Evolutionary conservation across 2,113 vertebrate genomes (phyloP).

Genomic region (Delphinus delphis): DNA sequence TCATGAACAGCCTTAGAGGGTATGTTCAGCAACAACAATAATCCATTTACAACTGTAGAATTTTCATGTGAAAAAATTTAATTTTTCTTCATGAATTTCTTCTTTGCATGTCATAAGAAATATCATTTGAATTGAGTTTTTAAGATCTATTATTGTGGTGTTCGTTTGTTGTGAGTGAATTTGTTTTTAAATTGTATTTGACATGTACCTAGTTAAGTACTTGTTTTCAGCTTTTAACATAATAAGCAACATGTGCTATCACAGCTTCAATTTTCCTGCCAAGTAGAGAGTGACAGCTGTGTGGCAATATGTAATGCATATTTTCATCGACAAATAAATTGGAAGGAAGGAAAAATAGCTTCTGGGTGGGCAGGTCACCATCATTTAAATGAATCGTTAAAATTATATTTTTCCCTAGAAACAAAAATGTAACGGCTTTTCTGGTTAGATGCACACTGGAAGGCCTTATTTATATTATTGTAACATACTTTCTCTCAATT

Average conservation of each 20-base stretch:
- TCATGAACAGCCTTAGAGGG: neutral
- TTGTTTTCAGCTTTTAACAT: slow-evolving; percentile 78
- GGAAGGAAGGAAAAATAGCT: slow-evolving; percentile 71
- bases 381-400: slow-evolving; percentile 78
- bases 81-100: slow-evolving; percentile 37
- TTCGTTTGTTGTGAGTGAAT: slow-evolving; percentile 68
- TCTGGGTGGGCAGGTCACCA: slow-evolving; percentile 78
- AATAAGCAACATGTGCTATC: slow-evolving; percentile 80
- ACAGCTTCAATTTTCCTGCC: slow-evolving; percentile 81
- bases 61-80: slow-evolving; percentile 31
- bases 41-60: neutral
- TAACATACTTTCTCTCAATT: slow-evolving; percentile 61
- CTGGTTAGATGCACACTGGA: slow-evolving; percentile 63
- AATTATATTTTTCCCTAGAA: slow-evolving; percentile 76
- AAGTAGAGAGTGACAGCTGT: slow-evolving; percentile 79
- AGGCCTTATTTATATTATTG: slow-evolving; percentile 66
- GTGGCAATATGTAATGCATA: slow-evolving; percentile 80
- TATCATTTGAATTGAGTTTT: slow-evolving; percentile 54
- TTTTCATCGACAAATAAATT: slow-evolving; percentile 85
- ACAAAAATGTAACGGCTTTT: slow-evolving; percentile 81
- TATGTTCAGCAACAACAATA: neutral
- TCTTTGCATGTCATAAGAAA: slow-evolving; percentile 15
- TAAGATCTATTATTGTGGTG: slow-evolving; percentile 51
- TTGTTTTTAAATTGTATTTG: slow-evolving; percentile 59
- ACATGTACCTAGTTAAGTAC: slow-evolving; percentile 73